Evolutionary conservation across 2,797 vertebrate species (phyloP), one percentile per base, ranked within the genome.

Genomic region (Poeciliopsis paucimaculata): DNA sequence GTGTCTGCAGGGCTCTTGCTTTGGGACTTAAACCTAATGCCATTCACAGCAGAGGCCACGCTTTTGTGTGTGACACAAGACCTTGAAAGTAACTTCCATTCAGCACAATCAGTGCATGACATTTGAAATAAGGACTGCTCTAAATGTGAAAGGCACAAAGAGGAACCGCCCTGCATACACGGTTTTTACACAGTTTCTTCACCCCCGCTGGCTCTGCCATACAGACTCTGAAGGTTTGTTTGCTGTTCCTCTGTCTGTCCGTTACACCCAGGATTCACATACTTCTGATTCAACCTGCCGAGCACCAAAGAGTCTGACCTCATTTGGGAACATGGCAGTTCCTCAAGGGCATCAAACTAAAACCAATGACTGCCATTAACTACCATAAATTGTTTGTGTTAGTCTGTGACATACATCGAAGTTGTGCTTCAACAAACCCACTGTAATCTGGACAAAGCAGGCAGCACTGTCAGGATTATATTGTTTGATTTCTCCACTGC

Each of bases 61-160:
- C 86, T 84, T 88, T 91, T 91, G 86, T 88, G 79, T 76, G 77
- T 46, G 68, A 86, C 75, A 90, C 89, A 66, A 76, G 79, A 88
- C 83, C 89, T 81, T 79, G 81, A 79, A 81, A 89, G 85, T 81
- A 82, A 86, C 84, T 62, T 74, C 86, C 88, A 87, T 94, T 95
- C 90, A 94, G 82, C 82, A 86, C 91, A 94, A 93, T 82, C 91
- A 90, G 92, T 90, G 91, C 93, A 88, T 94, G 93, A 92, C 92
- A 84, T 90, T 84, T 88, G 79, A 82, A 87, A 88, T 82, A 45
- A 73, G 78, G 68, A 79, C 84, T 53, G 77, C 45, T 49, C 64
- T 72, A 68, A 81, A 88, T 84, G 79, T 77, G 84, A 84, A 86
- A 77, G 72, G 79, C 80, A 78, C 55, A 80, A 34, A 76, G 41